phyloP scores from a whole-genome alignment of 2,888 invertebrate genomes.

The Leptothorax acervorum region DNA sequence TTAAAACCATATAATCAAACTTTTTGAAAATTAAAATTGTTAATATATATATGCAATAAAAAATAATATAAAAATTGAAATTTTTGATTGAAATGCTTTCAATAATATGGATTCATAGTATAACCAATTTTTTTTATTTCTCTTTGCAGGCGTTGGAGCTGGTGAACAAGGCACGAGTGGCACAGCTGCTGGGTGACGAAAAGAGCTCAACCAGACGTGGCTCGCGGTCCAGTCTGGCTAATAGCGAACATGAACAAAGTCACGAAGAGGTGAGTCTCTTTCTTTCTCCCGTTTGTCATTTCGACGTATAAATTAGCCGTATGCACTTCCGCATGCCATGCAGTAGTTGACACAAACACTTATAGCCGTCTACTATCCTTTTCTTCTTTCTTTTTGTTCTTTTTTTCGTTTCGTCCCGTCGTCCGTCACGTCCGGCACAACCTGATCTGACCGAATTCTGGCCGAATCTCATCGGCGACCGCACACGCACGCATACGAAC shows the following conservation, averaged over 20 bases:
- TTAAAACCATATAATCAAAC: background rate
- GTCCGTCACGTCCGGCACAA: conserved; percentile 50
- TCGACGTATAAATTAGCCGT: conserved; percentile 68
- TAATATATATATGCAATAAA: background rate
- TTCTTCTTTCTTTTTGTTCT: conserved; percentile 84
- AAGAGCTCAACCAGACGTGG: conserved; percentile 90
- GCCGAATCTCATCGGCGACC: conserved; percentile 69
- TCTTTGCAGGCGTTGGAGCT: conserved; percentile 93
- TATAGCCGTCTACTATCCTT: conserved; percentile 84
- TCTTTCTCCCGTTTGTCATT: background rate
- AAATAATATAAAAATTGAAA: background rate
- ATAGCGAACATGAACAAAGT: conserved; percentile 89
- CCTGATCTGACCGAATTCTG: conserved; percentile 73
- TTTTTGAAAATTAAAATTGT: conserved; percentile 7
- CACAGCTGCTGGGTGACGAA: conserved; percentile 89
- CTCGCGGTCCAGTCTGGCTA: conserved; percentile 90
- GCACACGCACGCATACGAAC: conserved; percentile 81
- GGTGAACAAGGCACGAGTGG: conserved; percentile 96
- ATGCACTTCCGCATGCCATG: conserved; percentile 72
- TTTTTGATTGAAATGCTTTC: background rate
- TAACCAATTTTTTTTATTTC: conserved; percentile 14
- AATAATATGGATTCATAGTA: background rate
- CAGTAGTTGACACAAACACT: conserved; percentile 77
- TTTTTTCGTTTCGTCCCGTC: conserved; percentile 84
- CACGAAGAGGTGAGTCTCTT: conserved; percentile 91